phyloP scores from a whole-genome alignment of 2,888 invertebrate genomes.

The Agonopterix heracliana region DNA sequence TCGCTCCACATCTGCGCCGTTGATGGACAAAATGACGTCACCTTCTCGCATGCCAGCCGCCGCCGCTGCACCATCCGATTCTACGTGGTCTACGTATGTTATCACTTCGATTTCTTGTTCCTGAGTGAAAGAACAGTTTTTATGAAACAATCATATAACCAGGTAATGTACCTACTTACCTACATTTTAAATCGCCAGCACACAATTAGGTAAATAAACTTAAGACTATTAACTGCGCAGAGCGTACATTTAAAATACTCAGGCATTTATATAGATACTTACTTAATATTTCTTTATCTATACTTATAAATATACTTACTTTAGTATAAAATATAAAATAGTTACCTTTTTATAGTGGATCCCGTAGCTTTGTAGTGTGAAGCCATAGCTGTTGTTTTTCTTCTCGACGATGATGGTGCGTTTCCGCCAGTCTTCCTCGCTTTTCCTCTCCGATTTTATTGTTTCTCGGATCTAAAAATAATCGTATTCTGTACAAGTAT shows the following conservation, averaged over 20 bases:
- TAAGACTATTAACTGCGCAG: neutral
- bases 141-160: neutral
- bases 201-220: neutral
- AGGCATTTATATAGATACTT: no score
- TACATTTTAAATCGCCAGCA: neutral
- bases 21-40: conserved; percentile 96
- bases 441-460: conserved; percentile 56
- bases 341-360: conserved; percentile 91
- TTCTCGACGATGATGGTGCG: conserved; percentile 95
- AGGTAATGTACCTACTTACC: neutral
- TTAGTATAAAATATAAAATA: neutral
- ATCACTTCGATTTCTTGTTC: conserved; percentile 97
- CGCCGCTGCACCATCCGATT: conserved; percentile 93
- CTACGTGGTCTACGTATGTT: conserved; percentile 97
- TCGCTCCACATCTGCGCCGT: conserved; percentile 96
- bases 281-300: no score
- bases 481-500: neutral
- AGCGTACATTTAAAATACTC: no score
- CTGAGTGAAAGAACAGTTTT: conserved; percentile 25
- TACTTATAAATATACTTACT: no score
- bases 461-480: conserved; percentile 52
- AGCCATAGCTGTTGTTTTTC: conserved; percentile 93
- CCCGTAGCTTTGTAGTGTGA: conserved; percentile 97
- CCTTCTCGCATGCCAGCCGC: conserved; percentile 96
- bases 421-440: conserved; percentile 89